These are phyloP conservation scores for Pararge aegeria DNA, from an alignment of 1,140 invertebrate species.

Conservation along the genomic window DNA sequence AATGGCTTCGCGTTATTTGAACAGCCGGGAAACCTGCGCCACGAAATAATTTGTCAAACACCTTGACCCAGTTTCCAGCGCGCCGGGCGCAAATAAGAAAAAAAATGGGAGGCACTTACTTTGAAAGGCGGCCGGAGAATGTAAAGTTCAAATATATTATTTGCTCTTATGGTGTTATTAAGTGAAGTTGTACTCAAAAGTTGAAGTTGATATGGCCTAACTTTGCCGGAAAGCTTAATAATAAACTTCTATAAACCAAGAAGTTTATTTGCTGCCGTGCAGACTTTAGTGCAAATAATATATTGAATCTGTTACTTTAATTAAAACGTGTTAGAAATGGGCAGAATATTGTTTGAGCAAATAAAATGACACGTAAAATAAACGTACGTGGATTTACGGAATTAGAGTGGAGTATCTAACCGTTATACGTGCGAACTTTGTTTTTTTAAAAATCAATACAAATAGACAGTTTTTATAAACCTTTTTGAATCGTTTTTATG, in stretches of 20 bases:
- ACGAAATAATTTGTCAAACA: conserved; percentile 60
- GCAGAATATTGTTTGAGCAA: not conserved
- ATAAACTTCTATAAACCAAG: conserved; percentile 7
- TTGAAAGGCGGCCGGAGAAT: conserved; percentile 31
- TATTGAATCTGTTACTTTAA: not conserved
- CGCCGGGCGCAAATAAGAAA: conserved; percentile 39
- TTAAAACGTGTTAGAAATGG: not conserved
- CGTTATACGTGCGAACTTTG: too few relatives aligned
- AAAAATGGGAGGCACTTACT: conserved; percentile 34
- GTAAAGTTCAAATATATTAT: conserved; percentile 31
- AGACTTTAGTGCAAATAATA: not conserved
- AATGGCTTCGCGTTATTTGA: conserved; percentile 58
- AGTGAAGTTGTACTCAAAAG: conserved; percentile 8
- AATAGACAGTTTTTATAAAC: too few relatives aligned
- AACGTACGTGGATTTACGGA: not conserved
- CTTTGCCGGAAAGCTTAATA: conserved; percentile 7
- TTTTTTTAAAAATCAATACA: too few relatives aligned
- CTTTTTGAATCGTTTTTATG: too few relatives aligned
- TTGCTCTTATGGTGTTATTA: conserved; percentile 17
- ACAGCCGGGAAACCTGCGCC: conserved; percentile 44
- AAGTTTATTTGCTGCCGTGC: not conserved
- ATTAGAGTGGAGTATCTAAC: too few relatives aligned
- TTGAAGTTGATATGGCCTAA: conserved; percentile 7
- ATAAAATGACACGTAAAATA: not conserved
- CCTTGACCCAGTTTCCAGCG: conserved; percentile 57